phyloP scores from a whole-genome alignment of 2,888 invertebrate species.

The Drosophila leonis region DNA sequence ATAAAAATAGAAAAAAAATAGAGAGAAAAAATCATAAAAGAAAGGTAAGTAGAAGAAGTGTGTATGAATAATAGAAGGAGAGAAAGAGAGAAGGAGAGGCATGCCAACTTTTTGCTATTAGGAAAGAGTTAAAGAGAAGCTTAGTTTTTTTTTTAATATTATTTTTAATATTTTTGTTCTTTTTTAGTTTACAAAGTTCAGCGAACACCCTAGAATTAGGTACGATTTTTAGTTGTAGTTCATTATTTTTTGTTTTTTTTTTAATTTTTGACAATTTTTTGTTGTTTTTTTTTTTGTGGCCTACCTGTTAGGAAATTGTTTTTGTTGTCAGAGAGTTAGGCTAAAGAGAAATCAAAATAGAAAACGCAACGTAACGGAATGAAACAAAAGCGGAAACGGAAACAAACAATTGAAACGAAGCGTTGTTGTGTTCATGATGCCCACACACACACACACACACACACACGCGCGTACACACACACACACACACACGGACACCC shows the following conservation, averaged over 20 bases:
- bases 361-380: slow-evolving; percentile 56
- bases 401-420: slow-evolving; percentile 48
- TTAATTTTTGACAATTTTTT: neutral
- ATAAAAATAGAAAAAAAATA: slow-evolving; percentile 15
- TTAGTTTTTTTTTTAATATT: neutral
- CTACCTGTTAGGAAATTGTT: slow-evolving; percentile 57
- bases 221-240: slow-evolving; percentile 33
- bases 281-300: slow-evolving; percentile 29
- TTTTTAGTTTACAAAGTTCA: slow-evolving; percentile 35
- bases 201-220: slow-evolving; percentile 56
- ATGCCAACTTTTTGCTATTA: slow-evolving; percentile 33
- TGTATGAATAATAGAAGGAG: slow-evolving; percentile 2
- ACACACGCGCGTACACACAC: slow-evolving; percentile 11
- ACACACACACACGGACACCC: slow-evolving; percentile 12
- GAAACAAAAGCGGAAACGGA: slow-evolving; percentile 54
- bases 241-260: slow-evolving; percentile 1
- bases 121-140: slow-evolving; percentile 12
- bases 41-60: slow-evolving; percentile 4
- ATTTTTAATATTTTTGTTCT: slow-evolving; percentile 5
- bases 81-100: slow-evolving; percentile 22
- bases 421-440: slow-evolving; percentile 33
- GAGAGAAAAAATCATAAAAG: neutral
- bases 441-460: slow-evolving; percentile 14
- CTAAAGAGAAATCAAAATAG: slow-evolving; percentile 43
- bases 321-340: slow-evolving; percentile 47